Conservation (phyloP, 1,140 invertebrate species). For the Oedothorax gibbosus region DNA sequence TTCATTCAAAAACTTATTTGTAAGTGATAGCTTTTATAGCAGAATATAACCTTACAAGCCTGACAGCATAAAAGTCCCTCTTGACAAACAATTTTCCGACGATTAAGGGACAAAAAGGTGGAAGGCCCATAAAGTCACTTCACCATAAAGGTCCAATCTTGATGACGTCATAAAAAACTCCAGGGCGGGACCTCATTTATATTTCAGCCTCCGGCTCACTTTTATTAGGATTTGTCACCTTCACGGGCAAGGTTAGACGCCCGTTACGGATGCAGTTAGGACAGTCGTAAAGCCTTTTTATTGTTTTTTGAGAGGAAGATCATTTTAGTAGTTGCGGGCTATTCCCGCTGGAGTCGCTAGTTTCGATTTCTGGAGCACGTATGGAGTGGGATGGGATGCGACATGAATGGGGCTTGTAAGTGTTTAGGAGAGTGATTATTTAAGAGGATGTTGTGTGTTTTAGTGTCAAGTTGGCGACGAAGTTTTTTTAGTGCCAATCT, state of each 20-base stretch:
- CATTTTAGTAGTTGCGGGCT: conserved; percentile 17
- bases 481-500: too few species aligned
- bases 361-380: background rate
- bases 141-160: conserved; percentile 4
- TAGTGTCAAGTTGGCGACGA: too few species aligned
- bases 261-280: background rate
- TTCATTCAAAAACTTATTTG: too few species aligned
- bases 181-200: conserved; percentile 38
- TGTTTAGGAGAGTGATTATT: too few species aligned
- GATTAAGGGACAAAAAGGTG: background rate
- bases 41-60: too few species aligned
- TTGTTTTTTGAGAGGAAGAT: conserved; percentile 28
- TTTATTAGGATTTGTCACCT: conserved; percentile 53
- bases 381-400: background rate
- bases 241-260: background rate
- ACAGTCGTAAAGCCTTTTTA: conserved; percentile 26
- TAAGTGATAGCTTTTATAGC: too few species aligned
- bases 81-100: conserved; percentile 2
- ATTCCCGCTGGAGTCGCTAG: conserved; percentile 18
- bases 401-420: too few species aligned
- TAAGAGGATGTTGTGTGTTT: too few species aligned
- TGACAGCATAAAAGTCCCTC: background rate
- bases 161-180: conserved; percentile 36
- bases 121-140: conserved; percentile 37
- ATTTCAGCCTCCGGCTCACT: conserved; percentile 24